A percentile compares a stretch with the other conserved stretches of the same genome.
Evolutionary conservation across 2,113 vertebrate genomes (phyloP).

Genomic region (Alouatta palliata): DNA sequence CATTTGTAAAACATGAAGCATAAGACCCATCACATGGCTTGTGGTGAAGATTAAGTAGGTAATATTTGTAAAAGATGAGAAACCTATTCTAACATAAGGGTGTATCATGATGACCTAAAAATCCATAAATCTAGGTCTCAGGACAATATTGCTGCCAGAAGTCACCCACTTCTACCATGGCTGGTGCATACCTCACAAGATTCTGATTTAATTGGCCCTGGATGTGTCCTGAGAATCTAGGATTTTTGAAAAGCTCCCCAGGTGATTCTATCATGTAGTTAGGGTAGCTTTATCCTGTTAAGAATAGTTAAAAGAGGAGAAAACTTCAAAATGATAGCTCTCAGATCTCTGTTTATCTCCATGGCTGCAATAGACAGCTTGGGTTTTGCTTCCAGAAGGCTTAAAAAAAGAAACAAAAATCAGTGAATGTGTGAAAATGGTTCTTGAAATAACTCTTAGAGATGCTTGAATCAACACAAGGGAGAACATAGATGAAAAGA

Average conservation of each 20-base stretch:
- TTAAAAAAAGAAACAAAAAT: constrained; percentile 66
- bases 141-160: neutral
- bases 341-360: constrained; percentile 68
- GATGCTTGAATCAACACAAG: constrained; percentile 51
- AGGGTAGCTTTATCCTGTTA: neutral
- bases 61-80: neutral
- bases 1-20: neutral
- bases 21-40: neutral
- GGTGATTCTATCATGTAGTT: neutral
- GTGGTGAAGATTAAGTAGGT: neutral
- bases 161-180: neutral
- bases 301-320: constrained; percentile 59
- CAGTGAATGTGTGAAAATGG: constrained; percentile 64
- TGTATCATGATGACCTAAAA: constrained; percentile 37
- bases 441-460: constrained; percentile 69
- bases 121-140: neutral
- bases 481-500: constrained; percentile 49
- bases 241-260: constrained; percentile 44
- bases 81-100: neutral
- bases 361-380: constrained; percentile 63
- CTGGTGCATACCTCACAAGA: neutral
- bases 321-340: constrained; percentile 53
- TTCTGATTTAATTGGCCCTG: constrained; percentile 23
- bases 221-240: neutral
- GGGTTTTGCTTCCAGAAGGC: constrained; percentile 60